Conservation (phyloP, 2,797 vertebrate species). For the Epinephelus coioides region DNA sequence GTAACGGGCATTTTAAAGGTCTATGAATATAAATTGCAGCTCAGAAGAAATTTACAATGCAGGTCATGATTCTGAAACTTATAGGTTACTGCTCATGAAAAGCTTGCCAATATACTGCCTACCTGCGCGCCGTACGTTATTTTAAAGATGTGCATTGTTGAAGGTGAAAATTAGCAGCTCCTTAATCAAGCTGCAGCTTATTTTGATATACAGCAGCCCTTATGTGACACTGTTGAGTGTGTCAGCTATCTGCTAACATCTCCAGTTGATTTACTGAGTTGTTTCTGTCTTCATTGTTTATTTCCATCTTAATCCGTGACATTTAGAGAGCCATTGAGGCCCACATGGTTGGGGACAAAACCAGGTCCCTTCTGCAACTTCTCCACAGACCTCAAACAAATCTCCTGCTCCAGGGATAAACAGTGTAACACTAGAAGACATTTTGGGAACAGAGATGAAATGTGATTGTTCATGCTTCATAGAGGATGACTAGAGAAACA, state of each 20-base stretch:
- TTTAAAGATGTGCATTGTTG: slow-evolving; percentile 22
- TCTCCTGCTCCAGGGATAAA: slow-evolving; percentile 41
- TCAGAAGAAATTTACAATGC: slow-evolving; percentile 56
- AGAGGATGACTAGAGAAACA: slow-evolving; percentile 37
- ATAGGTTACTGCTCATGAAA: slow-evolving; percentile 33
- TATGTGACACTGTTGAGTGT: slow-evolving; percentile 2
- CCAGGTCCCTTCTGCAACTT: slow-evolving; percentile 33
- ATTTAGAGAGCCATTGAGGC: slow-evolving; percentile 32
- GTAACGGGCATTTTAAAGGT: slow-evolving; percentile 61
- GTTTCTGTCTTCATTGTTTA: slow-evolving; percentile 26
- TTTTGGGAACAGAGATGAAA: slow-evolving; percentile 38
- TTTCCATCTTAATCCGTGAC: slow-evolving; percentile 42
- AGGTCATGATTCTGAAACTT: slow-evolving; percentile 56
- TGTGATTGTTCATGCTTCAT: slow-evolving; percentile 49
- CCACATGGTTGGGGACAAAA: slow-evolving; percentile 24
- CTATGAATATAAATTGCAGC: slow-evolving; percentile 74
- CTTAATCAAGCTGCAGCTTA: slow-evolving; percentile 19
- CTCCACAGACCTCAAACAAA: slow-evolving; percentile 33
- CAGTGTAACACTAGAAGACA: slow-evolving; percentile 47
- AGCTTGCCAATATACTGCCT: slow-evolving; percentile 14
- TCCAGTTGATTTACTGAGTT: slow-evolving; percentile 31
- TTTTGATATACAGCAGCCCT: slow-evolving; percentile 6
- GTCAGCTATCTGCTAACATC: slow-evolving; percentile 5
- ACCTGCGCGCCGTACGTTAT: not conserved
- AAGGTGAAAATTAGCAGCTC: slow-evolving; percentile 32